A percentile compares a stretch with the other conserved stretches of the same genome.
These are phyloP conservation scores for Cherax quadricarinatus DNA, from an alignment of 1,140 invertebrate species.

Conservation along the genomic window DNA sequence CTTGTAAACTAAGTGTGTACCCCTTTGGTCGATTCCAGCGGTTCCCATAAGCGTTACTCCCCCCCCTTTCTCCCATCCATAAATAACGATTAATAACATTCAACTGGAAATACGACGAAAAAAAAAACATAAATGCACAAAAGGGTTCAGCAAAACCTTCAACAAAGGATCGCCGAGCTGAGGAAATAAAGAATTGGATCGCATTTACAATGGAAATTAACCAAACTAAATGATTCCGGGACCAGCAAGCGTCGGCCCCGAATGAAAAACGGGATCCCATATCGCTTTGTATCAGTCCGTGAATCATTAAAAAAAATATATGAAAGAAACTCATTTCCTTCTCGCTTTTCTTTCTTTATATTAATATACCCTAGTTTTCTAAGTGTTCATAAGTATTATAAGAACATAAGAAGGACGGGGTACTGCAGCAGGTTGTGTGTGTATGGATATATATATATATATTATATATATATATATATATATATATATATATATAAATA, in stretches of 20 bases:
- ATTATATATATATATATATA: too few species aligned
- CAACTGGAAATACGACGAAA: constrained; percentile 29
- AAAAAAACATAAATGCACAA: constrained; percentile 38
- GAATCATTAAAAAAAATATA: too few species aligned
- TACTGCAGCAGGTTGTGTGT: too few species aligned
- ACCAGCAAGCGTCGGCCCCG: neutral
- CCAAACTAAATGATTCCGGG: constrained; percentile 47
- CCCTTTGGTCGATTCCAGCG: neutral
- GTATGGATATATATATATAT: too few species aligned
- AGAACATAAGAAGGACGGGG: too few species aligned
- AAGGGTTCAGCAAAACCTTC: neutral
- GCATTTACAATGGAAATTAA: constrained; percentile 68
- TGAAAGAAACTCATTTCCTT: too few species aligned
- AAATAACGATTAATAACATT: constrained; percentile 65
- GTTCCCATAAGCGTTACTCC: neutral
- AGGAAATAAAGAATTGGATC: constrained; percentile 52
- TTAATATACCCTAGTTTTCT: neutral
- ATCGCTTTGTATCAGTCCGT: neutral
- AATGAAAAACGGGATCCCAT: neutral
- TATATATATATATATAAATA: too few species aligned
- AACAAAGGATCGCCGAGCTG: constrained; percentile 30
- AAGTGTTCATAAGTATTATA: neutral
- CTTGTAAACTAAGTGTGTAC: neutral
- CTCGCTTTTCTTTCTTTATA: neutral
- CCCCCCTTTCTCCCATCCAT: constrained; percentile 21